These are phyloP conservation scores for Antheraea pernyi DNA, from an alignment of 1,140 invertebrate genomes.

Conservation along the genomic window DNA sequence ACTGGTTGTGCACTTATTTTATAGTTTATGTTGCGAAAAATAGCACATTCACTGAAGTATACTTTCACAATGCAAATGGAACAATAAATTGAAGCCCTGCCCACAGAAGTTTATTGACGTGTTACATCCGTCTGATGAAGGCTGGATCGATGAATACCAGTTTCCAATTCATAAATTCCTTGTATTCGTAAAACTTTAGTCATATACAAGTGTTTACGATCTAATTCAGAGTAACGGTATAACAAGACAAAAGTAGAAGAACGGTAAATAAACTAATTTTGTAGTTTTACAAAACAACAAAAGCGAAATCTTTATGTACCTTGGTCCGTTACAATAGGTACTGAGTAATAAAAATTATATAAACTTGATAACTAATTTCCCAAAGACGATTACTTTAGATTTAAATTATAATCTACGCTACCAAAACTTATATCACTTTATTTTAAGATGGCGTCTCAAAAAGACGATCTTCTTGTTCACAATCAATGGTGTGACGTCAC, in stretches of 20 bases:
- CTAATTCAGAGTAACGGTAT: constrained; percentile 58
- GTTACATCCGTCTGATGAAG: constrained; percentile 70
- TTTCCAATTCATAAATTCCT: constrained; percentile 33
- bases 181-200: constrained; percentile 22
- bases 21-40: neutral
- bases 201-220: constrained; percentile 27
- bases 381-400: constrained; percentile 73
- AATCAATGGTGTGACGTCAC: constrained; percentile 79
- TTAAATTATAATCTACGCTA: constrained; percentile 72
- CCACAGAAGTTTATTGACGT: constrained; percentile 75
- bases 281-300: constrained; percentile 54
- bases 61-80: constrained; percentile 65
- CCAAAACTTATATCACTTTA: constrained; percentile 78
- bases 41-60: constrained; percentile 28
- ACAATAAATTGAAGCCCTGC: constrained; percentile 65
- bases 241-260: constrained; percentile 53
- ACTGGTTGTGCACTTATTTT: constrained; percentile 3
- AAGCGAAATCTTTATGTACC: constrained; percentile 69
- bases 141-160: constrained; percentile 64
- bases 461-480: constrained; percentile 73
- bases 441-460: constrained; percentile 79
- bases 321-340: constrained; percentile 69
- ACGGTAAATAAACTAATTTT: constrained; percentile 74
- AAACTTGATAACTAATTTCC: constrained; percentile 62
- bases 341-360: constrained; percentile 59